These are phyloP conservation scores for Leptobrachium ailaonicum DNA, from an alignment of 2,113 vertebrate genomes.

Conservation along the genomic window DNA sequence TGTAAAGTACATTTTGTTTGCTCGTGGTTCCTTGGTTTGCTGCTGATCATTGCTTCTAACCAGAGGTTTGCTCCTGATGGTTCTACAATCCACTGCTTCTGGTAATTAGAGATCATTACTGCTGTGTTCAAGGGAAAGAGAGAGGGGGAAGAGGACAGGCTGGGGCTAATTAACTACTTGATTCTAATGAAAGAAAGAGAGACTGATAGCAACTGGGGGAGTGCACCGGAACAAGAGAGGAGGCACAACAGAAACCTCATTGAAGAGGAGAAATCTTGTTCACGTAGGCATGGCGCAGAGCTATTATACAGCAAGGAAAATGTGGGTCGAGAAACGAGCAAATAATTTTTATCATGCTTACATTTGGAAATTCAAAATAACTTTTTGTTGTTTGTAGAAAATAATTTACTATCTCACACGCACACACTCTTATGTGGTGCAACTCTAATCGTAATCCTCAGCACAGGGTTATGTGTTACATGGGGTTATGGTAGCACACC, in stretches of 20 bases:
- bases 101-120: conserved; percentile 82
- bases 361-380: too few species aligned
- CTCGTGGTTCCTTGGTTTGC: conserved; percentile 61
- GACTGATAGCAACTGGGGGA: conserved; percentile 71
- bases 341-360: too few species aligned
- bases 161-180: conserved; percentile 79
- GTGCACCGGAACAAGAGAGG: conserved; percentile 61
- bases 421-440: too few species aligned
- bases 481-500: too few species aligned
- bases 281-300: conserved; percentile 53
- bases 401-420: too few species aligned
- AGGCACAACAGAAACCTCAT: conserved; percentile 62
- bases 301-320: not conserved
- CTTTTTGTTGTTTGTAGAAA: too few species aligned
- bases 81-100: conserved; percentile 72
- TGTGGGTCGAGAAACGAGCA: not conserved
- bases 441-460: too few species aligned
- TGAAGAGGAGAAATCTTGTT: conserved; percentile 61
- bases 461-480: too few species aligned
- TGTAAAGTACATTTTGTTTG: conserved; percentile 47
- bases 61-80: conserved; percentile 69
- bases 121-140: conserved; percentile 68
- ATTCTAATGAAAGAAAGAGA: conserved; percentile 76
- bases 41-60: conserved; percentile 64
- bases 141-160: conserved; percentile 74